These are phyloP conservation scores for Melanerpes formicivorus DNA, from an alignment of 2,113 vertebrate genomes.

Conservation along the genomic window DNA sequence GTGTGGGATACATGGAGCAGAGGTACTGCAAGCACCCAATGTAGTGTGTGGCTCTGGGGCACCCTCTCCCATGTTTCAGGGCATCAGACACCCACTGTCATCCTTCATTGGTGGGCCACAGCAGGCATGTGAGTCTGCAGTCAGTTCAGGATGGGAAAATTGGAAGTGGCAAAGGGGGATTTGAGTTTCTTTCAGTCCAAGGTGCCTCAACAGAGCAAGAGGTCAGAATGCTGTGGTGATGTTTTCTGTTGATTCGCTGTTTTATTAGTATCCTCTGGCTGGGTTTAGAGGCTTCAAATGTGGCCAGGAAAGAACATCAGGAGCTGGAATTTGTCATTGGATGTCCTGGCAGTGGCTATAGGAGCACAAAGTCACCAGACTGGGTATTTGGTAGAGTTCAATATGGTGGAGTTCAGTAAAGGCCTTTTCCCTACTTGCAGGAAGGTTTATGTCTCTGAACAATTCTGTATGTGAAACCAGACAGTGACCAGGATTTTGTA, in stretches of 20 bases:
- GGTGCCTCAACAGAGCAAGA: not conserved
- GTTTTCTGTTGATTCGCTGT: not conserved
- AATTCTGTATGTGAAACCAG: not conserved
- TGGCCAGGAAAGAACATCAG: not conserved
- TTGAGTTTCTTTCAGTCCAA: accelerated
- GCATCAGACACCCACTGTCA: accelerated
- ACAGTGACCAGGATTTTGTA: not conserved
- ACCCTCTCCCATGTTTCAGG: accelerated
- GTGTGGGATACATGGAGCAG: accelerated
- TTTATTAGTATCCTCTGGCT: not conserved
- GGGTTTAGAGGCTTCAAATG: not conserved
- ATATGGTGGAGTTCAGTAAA: not conserved
- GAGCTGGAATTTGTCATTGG: not conserved
- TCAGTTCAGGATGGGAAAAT: accelerated
- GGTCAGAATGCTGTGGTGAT: not conserved
- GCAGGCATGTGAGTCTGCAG: accelerated
- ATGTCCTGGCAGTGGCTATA: not conserved
- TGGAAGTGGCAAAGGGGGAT: not conserved
- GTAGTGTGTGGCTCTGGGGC: accelerated
- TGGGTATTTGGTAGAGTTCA: not conserved
- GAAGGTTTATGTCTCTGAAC: not conserved
- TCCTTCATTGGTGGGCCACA: accelerated
- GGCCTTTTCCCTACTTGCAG: not conserved
- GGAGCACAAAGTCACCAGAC: not conserved
- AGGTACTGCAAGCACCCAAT: accelerated